Evolutionary conservation across 2,113 vertebrate species (phyloP).

Genomic region (Stegastes partitus): DNA sequence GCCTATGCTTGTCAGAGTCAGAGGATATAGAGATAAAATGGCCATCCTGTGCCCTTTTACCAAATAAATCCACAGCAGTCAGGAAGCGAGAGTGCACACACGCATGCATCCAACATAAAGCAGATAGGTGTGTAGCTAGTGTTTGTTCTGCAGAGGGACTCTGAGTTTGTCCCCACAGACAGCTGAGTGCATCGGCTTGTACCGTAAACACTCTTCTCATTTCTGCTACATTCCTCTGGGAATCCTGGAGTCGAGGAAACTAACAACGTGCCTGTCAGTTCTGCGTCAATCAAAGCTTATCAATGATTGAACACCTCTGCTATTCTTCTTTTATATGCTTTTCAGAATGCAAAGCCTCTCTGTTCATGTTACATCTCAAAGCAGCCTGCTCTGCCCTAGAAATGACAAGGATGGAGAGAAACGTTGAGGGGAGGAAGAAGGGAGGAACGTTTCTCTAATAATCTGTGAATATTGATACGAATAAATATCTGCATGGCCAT

Average conservation of each 20-base stretch:
- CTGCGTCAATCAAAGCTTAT: conserved; percentile 54
- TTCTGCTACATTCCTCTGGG: conserved; percentile 20
- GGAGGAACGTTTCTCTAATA: background rate
- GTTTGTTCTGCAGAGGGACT: conserved; percentile 12
- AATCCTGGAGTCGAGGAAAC: conserved; percentile 29
- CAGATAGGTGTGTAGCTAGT: background rate
- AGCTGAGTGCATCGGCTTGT: background rate
- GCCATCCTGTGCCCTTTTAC: background rate
- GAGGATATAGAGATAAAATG: background rate
- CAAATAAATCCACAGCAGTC: conserved; percentile 7
- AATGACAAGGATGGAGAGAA: conserved; percentile 14
- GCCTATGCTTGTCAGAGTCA: background rate
- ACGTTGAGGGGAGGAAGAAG: background rate
- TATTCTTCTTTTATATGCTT: conserved; percentile 34
- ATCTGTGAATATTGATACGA: background rate
- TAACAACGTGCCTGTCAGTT: conserved; percentile 31
- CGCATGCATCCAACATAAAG: background rate
- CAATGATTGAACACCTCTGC: conserved; percentile 58
- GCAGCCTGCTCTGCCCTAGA: conserved; percentile 2
- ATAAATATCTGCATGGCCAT: background rate
- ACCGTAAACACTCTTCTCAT: conserved; percentile 39
- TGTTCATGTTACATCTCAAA: conserved; percentile 7
- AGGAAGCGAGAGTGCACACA: background rate
- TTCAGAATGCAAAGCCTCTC: conserved; percentile 42
- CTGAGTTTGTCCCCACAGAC: conserved; percentile 40